These are phyloP conservation scores for Perca schrenkii DNA, from an alignment of 2,113 vertebrate species.

Conservation along the genomic window DNA sequence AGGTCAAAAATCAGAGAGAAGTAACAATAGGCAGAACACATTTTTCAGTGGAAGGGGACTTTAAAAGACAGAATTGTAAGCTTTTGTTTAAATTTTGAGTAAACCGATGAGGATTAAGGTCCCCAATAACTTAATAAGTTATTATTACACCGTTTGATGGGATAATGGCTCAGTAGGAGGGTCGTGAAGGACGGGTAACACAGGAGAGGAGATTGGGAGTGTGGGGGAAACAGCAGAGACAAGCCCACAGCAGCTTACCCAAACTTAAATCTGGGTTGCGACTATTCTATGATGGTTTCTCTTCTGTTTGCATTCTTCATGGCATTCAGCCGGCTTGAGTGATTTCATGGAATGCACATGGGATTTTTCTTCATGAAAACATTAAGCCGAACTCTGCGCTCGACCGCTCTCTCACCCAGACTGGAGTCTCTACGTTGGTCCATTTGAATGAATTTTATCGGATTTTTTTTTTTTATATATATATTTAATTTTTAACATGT, in stretches of 20 bases:
- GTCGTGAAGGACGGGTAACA: slow-evolving; percentile 25
- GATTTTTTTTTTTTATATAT: not conserved
- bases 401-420: slow-evolving; percentile 1
- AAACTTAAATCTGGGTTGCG: slow-evolving; percentile 50
- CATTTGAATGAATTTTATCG: slow-evolving; percentile 19
- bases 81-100: not conserved
- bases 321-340: slow-evolving; percentile 53
- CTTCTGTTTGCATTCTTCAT: slow-evolving; percentile 53
- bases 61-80: not conserved
- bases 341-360: slow-evolving; percentile 58
- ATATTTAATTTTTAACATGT: not conserved
- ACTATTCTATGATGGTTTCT: slow-evolving; percentile 60
- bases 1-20: slow-evolving; percentile 11
- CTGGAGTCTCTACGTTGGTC: slow-evolving; percentile 14
- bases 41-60: not conserved
- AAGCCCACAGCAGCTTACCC: slow-evolving; percentile 41
- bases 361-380: slow-evolving; percentile 52
- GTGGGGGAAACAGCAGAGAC: slow-evolving; percentile 15
- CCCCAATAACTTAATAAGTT: no score
- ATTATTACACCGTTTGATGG: not conserved
- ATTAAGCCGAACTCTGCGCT: slow-evolving; percentile 1
- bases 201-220: slow-evolving; percentile 36
- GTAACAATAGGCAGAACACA: not conserved
- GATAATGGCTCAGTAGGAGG: slow-evolving; percentile 58
- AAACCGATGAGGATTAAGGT: not conserved